Conservation (phyloP, 2,797 vertebrate genomes). For the Syndactyla subalaris region DNA sequence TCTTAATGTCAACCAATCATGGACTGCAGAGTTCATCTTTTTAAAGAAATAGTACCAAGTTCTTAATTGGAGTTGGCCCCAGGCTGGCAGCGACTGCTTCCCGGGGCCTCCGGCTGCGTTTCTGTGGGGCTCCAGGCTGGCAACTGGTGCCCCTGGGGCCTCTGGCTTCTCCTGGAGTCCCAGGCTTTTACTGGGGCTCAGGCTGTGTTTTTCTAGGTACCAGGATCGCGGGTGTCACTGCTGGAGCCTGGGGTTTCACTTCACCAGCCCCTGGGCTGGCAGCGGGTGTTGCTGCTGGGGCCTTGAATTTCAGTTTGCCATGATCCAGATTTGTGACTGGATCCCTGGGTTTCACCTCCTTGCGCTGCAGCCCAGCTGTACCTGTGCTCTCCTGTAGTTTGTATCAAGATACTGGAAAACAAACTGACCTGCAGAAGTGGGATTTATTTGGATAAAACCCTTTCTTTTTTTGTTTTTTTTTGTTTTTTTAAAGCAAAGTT, state of each 20-base stretch:
- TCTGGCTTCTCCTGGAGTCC: constrained; percentile 30
- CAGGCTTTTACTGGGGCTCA: constrained; percentile 19
- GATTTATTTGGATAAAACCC: constrained; percentile 32
- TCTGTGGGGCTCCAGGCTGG: constrained; percentile 47
- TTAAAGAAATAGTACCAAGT: constrained; percentile 56
- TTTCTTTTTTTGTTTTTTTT: background rate
- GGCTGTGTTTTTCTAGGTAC: constrained; percentile 53
- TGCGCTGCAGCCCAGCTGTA: constrained; percentile 34
- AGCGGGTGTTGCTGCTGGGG: constrained; percentile 37
- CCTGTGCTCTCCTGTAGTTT: constrained; percentile 57
- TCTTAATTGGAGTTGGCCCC: constrained; percentile 56
- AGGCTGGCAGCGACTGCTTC: background rate
- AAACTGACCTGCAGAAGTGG: constrained; percentile 48
- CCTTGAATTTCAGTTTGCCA: constrained; percentile 54
- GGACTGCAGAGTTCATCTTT: constrained; percentile 72
- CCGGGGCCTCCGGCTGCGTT: background rate
- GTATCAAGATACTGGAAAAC: constrained; percentile 46
- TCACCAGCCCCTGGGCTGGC: constrained; percentile 16
- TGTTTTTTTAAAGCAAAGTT: background rate
- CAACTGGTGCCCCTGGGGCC: background rate
- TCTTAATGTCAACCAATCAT: constrained; percentile 80
- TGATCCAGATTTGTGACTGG: constrained; percentile 30
- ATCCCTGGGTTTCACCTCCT: constrained; percentile 31
- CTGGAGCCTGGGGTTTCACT: constrained; percentile 29
- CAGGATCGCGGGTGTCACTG: constrained; percentile 29